phyloP scores from a whole-genome alignment of 2,888 invertebrate species.

The Trachelus iudaicus region DNA sequence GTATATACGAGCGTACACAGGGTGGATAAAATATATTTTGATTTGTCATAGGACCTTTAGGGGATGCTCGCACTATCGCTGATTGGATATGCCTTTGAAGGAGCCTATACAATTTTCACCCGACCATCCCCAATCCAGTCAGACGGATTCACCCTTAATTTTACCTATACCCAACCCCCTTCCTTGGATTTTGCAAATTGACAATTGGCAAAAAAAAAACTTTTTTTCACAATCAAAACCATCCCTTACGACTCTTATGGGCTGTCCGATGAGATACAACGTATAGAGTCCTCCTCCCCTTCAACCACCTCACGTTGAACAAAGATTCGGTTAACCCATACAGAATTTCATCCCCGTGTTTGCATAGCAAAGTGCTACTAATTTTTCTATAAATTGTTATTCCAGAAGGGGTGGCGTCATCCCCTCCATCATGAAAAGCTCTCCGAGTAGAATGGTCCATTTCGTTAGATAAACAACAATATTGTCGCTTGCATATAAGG shows the following conservation, averaged over 20 bases:
- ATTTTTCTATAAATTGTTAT: slow-evolving; percentile 43
- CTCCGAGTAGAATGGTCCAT: slow-evolving; percentile 18
- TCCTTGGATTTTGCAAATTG: not conserved
- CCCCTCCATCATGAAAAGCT: not conserved
- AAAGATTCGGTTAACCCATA: not conserved
- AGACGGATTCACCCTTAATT: not conserved
- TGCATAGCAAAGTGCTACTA: slow-evolving; percentile 41
- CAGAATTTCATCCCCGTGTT: slow-evolving; percentile 24
- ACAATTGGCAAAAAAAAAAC: not conserved
- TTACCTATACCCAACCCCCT: not conserved
- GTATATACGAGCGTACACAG: slow-evolving; percentile 25
- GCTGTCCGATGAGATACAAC: not conserved
- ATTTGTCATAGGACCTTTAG: slow-evolving; percentile 44
- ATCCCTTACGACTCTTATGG: not conserved
- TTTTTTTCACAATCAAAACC: not conserved
- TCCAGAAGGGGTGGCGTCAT: slow-evolving; percentile 10
- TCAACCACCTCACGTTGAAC: not conserved
- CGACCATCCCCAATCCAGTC: not conserved
- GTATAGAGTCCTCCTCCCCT: not conserved
- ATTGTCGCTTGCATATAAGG: not conserved
- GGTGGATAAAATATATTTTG: slow-evolving; percentile 43
- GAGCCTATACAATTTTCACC: slow-evolving; percentile 7
- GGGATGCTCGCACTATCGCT: slow-evolving; percentile 44
- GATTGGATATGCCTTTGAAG: slow-evolving; percentile 38
- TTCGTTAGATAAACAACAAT: slow-evolving; percentile 32